These are phyloP conservation scores for Delphinus delphis DNA, from an alignment of 2,113 vertebrate genomes.

Conservation along the genomic window DNA sequence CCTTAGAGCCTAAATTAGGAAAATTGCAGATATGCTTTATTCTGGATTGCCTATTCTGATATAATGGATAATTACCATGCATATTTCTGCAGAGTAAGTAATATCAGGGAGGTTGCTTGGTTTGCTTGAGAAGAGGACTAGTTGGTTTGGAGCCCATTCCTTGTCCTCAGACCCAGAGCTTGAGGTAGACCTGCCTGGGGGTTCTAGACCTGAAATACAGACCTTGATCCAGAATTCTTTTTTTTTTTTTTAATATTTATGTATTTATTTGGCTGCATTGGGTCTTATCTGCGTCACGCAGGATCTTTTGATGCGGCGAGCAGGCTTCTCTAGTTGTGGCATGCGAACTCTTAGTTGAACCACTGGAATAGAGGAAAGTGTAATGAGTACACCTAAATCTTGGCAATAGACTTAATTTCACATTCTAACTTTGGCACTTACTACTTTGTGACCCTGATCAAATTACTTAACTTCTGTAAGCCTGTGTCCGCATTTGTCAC, in stretches of 20 bases:
- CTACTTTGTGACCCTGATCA: neutral
- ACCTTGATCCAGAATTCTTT: neutral
- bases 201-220: neutral
- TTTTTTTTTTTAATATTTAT: too few species aligned
- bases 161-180: neutral
- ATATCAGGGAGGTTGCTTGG: neutral
- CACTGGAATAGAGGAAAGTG: neutral
- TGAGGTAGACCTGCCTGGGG: neutral
- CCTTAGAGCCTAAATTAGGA: neutral
- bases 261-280: too few species aligned
- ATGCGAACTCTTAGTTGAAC: neutral
- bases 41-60: neutral
- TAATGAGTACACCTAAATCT: neutral
- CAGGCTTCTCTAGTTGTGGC: too few species aligned
- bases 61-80: neutral
- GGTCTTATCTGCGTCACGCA: too few species aligned
- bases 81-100: neutral
- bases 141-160: neutral
- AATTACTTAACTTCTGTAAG: neutral
- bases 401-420: neutral
- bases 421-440: neutral
- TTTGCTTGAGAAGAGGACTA: neutral
- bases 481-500: neutral
- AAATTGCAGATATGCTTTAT: neutral
- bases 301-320: too few species aligned